Evolutionary conservation across 2,113 vertebrate genomes (phyloP).

Genomic region (Syrmaticus mikado): DNA sequence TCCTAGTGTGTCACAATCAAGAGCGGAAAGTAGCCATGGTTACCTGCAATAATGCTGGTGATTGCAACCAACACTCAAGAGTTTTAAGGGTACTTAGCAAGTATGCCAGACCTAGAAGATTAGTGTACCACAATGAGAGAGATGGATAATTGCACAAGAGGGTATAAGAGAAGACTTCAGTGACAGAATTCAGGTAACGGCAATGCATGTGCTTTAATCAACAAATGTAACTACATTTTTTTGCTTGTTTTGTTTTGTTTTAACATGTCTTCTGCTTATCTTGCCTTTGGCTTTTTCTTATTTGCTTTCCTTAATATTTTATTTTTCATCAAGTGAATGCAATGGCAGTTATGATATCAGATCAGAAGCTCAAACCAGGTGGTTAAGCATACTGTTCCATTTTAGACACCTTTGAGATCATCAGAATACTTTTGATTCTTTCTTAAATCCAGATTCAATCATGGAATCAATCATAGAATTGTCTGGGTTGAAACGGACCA

Average conservation of each 20-base stretch:
- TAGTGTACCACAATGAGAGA: background rate
- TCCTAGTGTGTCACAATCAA: background rate
- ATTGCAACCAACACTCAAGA: background rate
- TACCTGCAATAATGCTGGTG: background rate
- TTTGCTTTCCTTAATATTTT: background rate
- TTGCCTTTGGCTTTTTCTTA: background rate
- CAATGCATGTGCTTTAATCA: background rate
- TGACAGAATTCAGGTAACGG: background rate
- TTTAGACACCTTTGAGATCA: background rate
- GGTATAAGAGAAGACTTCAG: background rate
- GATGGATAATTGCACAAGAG: background rate
- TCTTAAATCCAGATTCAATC: background rate
- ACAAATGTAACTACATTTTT: background rate
- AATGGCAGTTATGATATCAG: background rate
- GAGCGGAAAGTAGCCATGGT: background rate
- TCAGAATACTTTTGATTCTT: background rate
- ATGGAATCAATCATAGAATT: too few species aligned
- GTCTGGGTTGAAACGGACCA: too few species aligned
- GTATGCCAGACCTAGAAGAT: background rate
- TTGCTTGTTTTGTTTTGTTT: background rate
- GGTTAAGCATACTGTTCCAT: background rate
- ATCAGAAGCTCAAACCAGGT: background rate
- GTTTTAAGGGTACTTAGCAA: background rate
- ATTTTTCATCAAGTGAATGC: background rate
- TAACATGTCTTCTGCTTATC: background rate